Evolutionary conservation across 2,113 vertebrate genomes (phyloP).

Genomic region (Ploceus nigricollis): DNA sequence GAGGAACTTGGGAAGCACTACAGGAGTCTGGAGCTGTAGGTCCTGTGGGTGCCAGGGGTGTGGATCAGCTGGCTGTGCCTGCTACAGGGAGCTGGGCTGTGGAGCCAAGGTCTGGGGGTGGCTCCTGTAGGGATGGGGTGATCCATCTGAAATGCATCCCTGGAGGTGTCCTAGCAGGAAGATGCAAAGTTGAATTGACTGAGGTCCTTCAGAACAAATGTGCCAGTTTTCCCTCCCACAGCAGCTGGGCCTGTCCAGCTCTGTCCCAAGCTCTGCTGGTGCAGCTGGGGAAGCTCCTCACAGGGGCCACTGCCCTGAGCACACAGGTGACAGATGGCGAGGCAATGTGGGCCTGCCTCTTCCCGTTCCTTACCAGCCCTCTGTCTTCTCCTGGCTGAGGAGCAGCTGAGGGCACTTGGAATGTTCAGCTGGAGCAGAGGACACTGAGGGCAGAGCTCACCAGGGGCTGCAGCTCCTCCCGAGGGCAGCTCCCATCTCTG

Average conservation of each 20-base stretch:
- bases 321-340: background rate
- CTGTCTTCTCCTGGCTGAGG: background rate
- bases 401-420: background rate
- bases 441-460: background rate
- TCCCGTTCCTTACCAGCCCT: background rate
- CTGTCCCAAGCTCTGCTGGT: background rate
- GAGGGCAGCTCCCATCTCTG: accelerated
- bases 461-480: background rate
- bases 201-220: background rate
- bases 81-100: background rate
- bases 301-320: accelerated
- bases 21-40: background rate
- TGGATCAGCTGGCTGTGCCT: background rate
- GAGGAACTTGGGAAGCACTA: accelerated
- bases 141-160: background rate
- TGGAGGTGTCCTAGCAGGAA: background rate
- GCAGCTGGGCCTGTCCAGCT: background rate
- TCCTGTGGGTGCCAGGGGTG: background rate
- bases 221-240: background rate
- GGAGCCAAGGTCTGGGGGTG: no score
- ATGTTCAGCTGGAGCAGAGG: background rate
- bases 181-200: background rate
- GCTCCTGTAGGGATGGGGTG: background rate
- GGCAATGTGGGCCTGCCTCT: background rate
- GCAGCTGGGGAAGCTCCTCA: background rate